Base-by-base conservation (phyloP, 64 coral and sea anemone genomes). In the Actinia tenebrosa region DNA sequence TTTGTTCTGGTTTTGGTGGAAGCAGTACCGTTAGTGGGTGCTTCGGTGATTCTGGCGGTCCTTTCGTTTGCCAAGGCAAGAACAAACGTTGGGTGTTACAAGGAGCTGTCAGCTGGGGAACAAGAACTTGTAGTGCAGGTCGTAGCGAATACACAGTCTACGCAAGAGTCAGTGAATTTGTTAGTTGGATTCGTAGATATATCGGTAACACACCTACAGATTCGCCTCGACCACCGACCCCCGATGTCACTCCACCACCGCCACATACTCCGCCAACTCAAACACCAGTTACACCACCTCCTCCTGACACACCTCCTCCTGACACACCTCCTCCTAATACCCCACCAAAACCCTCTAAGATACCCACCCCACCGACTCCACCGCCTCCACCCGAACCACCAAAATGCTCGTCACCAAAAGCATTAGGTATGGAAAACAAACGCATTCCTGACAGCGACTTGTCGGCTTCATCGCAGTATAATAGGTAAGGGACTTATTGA, bases 71-170 rank as follows among this genome's bases (percentile, higher is more conserved):
- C 42, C 10, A 79, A 37, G 52, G 64, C 16, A 78, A 17, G 11
- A 43, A 45, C 17, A 79, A 79, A 16, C 52, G 55, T 22, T 91
- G 84, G 84, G 43, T 26, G 16, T 43, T 91, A 45, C 89, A 87
- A 53, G 85, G 90, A 5, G 90, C 80, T 16, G 90, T 92, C 43
- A 87, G 84, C 42, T 92, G 90, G 90, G 90, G 90, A 26, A 92
- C 84, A 22, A 63, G 90, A 54, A 92, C 90, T 5, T 92, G 90
- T 60, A 92, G 90, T 82, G 54, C 85, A 7, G 90, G 90, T 5
- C 60, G 60, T 27, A 92, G 83, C 56, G 50, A 92, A 61, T 92
- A 80, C 85, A 92, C 90, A 13, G 90, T 92, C 3, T 92, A 81
- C 68, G 90, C 90, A 60, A 54, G 90, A 53, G 79, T 92, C 59